Evolutionary conservation across 1,140 invertebrate genomes (phyloP).

Genomic region (Pentalonia nigronervosa): DNA sequence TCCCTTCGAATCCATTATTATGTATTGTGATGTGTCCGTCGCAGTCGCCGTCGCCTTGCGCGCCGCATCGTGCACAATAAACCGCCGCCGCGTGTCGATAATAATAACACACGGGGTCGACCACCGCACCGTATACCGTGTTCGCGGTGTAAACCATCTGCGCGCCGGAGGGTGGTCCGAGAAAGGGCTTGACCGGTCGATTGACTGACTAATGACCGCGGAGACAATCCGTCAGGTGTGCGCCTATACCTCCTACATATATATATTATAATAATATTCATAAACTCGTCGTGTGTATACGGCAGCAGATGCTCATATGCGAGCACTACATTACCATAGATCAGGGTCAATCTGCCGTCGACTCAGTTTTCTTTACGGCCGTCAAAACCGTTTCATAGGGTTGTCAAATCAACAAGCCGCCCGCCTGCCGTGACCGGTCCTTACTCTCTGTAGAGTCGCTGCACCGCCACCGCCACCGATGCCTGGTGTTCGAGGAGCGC

Average conservation of each 20-base stretch:
- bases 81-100: background rate
- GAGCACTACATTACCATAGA: conserved; percentile 24
- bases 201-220: conserved; percentile 57
- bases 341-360: conserved; percentile 17
- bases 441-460: too few relatives aligned
- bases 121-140: background rate
- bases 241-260: background rate
- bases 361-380: background rate
- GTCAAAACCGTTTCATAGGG: conserved; percentile 26
- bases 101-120: background rate
- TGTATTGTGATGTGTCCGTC: background rate
- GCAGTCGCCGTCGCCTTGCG: background rate
- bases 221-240: conserved; percentile 27
- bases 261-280: background rate
- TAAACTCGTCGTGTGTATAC: too few relatives aligned
- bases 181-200: conserved; percentile 55
- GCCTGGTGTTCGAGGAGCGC: background rate
- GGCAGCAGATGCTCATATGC: conserved; percentile 13
- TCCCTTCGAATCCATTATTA: background rate
- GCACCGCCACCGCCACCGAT: background rate
- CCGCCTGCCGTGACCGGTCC: background rate
- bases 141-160: conserved; percentile 40
- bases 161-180: conserved; percentile 48
- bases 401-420: conserved; percentile 39
- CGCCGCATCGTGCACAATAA: background rate